Base-by-base conservation (phyloP, 37 sponge, comb jelly and placozoan species). In the Crambe crambe region DNA sequence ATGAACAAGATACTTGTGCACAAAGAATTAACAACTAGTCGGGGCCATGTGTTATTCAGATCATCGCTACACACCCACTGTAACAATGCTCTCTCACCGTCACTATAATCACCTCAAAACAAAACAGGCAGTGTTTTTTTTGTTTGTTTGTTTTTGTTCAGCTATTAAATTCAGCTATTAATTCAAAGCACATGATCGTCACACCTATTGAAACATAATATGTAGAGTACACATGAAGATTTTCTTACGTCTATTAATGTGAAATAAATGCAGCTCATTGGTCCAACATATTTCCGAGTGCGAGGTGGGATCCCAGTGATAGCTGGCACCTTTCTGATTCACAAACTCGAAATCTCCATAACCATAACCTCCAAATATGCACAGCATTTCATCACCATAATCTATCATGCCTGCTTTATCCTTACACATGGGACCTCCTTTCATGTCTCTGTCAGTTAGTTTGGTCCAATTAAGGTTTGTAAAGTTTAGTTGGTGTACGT, bases 321-420 rank as follows among this genome's bases (percentile, higher is more conserved):
- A 80, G 18, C 20, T 10, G 21, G 81, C 81, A 1, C 82, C 73
- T 62, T 18, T 26, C 74, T 82, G 73, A 9, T 38, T 12, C 6
- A 47, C 73, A 72, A 26, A 23, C 37, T 20, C 69, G 37, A 8
- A 20, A 2, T 21, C 61, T n/a, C 74, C 74, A 25, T 76, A 67
- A n/a, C 91, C 86, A 64, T 90, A 90, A 1, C 91, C 91, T 30
- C 87, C 91, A 76, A 91, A 78, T 42, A 91, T 72, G 23, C 69
- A 77, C 47, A 91, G 29, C 80, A 77, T 80, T 4, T 78, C 76
- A 17, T 81, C 61, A 1, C 82, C 88, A 59, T 87, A 75, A 1
- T 59, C 51, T 1, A 87, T 70, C 65, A 87, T 81, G 20, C 79
- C 89, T 30, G 73, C 64, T 35, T 88, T 88, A 56, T 88, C 83